phyloP scores from a whole-genome alignment of 2,888 invertebrate species.

The Sinohyriopsis cumingii region DNA sequence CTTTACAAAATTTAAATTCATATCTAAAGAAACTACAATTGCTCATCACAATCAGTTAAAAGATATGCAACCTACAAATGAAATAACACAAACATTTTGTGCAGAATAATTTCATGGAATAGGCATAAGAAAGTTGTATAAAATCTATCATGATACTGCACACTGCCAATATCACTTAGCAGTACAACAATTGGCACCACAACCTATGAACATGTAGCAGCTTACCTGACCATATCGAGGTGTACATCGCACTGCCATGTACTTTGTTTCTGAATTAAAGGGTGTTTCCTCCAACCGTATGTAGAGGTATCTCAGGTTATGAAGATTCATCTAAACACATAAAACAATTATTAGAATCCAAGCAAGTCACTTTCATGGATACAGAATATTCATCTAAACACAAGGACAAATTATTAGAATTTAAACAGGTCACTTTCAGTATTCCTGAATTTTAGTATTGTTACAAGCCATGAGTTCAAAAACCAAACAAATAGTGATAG shows the following conservation, averaged over 20 bases:
- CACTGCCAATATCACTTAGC: too few relatives aligned
- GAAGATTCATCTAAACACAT: constrained; percentile 82
- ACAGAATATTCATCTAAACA: constrained; percentile 77
- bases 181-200: neutral
- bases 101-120: too few relatives aligned
- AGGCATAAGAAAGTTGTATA: too few relatives aligned
- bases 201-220: neutral
- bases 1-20: too few relatives aligned
- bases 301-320: constrained; percentile 85
- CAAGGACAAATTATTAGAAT: constrained; percentile 1
- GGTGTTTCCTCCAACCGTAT: constrained; percentile 94
- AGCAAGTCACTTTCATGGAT: neutral
- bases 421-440: neutral
- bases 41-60: too few relatives aligned
- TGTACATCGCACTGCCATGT: constrained; percentile 97
- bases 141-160: too few relatives aligned
- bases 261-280: constrained; percentile 97
- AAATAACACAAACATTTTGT: too few relatives aligned
- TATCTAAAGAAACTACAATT: too few relatives aligned
- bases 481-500: too few relatives aligned
- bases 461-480: too few relatives aligned
- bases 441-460: too few relatives aligned
- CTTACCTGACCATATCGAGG: constrained; percentile 74
- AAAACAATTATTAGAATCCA: neutral
- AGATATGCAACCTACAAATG: too few relatives aligned